Conservation (phyloP, 2,888 invertebrate genomes). For the Mesorhabditis spiculigera region DNA sequence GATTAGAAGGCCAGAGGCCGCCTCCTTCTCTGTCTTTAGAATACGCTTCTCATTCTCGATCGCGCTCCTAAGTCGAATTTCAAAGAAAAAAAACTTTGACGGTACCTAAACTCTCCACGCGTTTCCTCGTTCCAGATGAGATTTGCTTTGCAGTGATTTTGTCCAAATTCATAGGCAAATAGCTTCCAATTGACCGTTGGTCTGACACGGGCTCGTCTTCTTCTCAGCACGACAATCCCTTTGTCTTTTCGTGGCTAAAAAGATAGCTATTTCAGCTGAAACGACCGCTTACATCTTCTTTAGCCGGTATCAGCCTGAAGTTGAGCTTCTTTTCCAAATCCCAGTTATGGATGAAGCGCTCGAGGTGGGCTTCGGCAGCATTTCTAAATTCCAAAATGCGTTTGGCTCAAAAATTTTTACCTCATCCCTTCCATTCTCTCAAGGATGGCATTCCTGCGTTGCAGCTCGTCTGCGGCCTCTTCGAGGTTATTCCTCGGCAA, state of each 20-base stretch:
- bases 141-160: slow-evolving; percentile 90
- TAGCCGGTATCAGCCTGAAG: slow-evolving; percentile 35
- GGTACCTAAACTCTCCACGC: slow-evolving; percentile 85
- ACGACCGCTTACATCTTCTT: slow-evolving; percentile 7
- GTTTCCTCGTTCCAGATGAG: slow-evolving; percentile 98
- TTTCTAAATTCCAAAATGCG: slow-evolving; percentile 21
- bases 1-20: slow-evolving; percentile 67
- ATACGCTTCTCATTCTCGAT: slow-evolving; percentile 65
- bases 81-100: neutral
- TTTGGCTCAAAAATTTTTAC: slow-evolving; percentile 9
- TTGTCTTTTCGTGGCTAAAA: slow-evolving; percentile 46
- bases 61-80: slow-evolving; percentile 19
- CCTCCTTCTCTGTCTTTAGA: slow-evolving; percentile 83
- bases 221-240: slow-evolving; percentile 80
- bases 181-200: slow-evolving; percentile 77
- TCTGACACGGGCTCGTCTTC: slow-evolving; percentile 77
- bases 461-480: slow-evolving; percentile 68
- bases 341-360: slow-evolving; percentile 63
- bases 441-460: slow-evolving; percentile 26
- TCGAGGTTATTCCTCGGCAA: slow-evolving; percentile 82
- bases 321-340: slow-evolving; percentile 61
- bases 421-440: slow-evolving; percentile 28
- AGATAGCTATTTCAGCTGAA: neutral
- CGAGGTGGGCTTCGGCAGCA: slow-evolving; percentile 61
- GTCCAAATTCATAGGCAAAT: slow-evolving; percentile 90